Evolutionary conservation across 2,888 invertebrate genomes (phyloP).

Genomic region (Pasiphila rectangulata): DNA sequence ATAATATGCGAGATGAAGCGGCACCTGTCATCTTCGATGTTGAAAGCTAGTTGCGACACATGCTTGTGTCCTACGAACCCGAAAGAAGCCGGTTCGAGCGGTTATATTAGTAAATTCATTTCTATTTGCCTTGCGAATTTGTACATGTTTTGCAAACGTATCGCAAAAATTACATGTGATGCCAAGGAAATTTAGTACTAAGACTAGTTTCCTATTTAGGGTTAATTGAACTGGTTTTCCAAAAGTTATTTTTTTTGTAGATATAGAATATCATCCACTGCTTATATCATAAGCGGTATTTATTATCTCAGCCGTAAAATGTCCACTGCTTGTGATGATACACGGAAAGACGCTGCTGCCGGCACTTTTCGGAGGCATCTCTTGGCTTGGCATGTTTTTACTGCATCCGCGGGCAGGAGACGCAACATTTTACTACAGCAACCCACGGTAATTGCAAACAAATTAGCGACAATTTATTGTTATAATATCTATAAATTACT

Average conservation of each 20-base stretch:
- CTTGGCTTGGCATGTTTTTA: no score
- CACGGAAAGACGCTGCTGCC: no score
- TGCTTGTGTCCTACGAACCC: constrained; percentile 39
- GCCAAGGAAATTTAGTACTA: constrained; percentile 30
- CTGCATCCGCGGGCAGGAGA: no score
- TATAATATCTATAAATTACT: no score
- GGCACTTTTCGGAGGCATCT: no score
- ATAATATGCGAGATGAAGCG: constrained; percentile 46
- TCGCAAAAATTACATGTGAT: constrained; percentile 24
- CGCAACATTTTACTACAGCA: no score
- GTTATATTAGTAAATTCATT: constrained; percentile 26
- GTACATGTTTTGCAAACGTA: constrained; percentile 24
- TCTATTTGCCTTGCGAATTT: constrained; percentile 33
- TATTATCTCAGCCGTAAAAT: no score
- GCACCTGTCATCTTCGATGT: constrained; percentile 51
- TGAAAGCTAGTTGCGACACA: constrained; percentile 54
- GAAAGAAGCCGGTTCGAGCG: constrained; percentile 26
- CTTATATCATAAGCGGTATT: no score
- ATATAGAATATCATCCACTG: no score
- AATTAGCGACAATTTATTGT: no score
- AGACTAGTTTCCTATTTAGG: constrained; percentile 31
- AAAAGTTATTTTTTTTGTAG: constrained; percentile 25
- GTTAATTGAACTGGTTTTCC: constrained; percentile 33
- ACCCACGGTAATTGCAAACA: no score
- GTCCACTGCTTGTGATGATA: no score